phyloP scores from a whole-genome alignment of 2,888 invertebrate species.

The Caenorhabditis afra region DNA sequence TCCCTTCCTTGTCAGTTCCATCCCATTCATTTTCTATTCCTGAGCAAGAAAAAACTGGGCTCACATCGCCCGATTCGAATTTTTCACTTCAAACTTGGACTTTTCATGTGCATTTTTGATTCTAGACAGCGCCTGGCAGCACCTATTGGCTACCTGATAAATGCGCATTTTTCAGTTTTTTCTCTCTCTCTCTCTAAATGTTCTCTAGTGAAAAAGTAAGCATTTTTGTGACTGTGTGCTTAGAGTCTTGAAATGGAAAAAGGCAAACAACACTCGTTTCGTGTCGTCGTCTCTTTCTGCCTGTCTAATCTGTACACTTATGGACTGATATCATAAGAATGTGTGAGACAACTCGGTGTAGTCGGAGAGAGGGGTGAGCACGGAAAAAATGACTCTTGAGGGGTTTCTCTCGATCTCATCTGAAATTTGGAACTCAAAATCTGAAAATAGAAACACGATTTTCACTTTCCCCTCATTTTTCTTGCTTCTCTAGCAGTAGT shows the following conservation, averaged over 20 bases:
- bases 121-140: no score
- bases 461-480: not conserved
- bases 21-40: no score
- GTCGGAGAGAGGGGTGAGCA: no score
- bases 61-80: no score
- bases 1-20: no score
- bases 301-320: slow-evolving; percentile 48
- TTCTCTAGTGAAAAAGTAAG: not conserved
- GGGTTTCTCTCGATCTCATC: slow-evolving; percentile 15
- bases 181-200: no score
- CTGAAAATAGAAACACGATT: not conserved
- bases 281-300: slow-evolving; percentile 10
- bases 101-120: no score
- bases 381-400: slow-evolving; percentile 8
- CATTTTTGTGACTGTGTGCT: slow-evolving; percentile 15
- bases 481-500: not conserved
- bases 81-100: no score
- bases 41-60: no score
- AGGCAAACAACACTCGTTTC: slow-evolving; percentile 41
- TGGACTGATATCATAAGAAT: slow-evolving; percentile 58
- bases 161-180: no score
- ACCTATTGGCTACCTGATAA: no score
- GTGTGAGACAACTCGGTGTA: slow-evolving; percentile 22
- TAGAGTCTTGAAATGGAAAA: slow-evolving; percentile 9
- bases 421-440: not conserved